phyloP scores from a whole-genome alignment of 1,140 invertebrate species.

The Tetragonula clypearis region DNA sequence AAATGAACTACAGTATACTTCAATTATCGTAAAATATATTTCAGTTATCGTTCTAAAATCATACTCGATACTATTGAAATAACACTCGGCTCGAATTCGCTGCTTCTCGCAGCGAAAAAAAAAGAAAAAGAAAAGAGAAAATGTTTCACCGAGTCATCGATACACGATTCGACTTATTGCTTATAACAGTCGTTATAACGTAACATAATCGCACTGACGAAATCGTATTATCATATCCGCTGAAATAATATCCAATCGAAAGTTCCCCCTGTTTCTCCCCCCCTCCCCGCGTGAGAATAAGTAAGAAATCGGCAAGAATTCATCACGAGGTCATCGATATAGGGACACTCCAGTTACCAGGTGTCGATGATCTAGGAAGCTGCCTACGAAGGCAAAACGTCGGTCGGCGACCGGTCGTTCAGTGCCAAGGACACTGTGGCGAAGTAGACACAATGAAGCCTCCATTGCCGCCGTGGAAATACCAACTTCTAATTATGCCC shows the following conservation, averaged over 20 bases:
- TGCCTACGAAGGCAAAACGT: conserved; percentile 41
- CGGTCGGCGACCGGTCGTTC: conserved; percentile 75
- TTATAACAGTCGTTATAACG: too few species aligned
- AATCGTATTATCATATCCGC: neutral
- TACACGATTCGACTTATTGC: too few species aligned
- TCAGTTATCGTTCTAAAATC: too few species aligned
- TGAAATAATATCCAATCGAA: neutral
- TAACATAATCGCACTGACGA: too few species aligned
- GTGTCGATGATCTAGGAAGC: conserved; percentile 49
- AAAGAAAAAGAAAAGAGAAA: too few species aligned
- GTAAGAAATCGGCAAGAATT: neutral
- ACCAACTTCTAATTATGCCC: conserved; percentile 55
- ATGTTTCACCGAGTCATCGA: too few species aligned
- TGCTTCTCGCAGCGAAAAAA: too few species aligned
- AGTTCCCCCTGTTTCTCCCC: neutral
- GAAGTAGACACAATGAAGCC: conserved; percentile 69
- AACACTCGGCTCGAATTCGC: too few species aligned
- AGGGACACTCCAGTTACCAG: conserved; percentile 15
- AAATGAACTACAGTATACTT: too few species aligned
- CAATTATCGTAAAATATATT: too few species aligned
- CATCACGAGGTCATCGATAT: conserved; percentile 14
- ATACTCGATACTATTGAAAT: too few species aligned
- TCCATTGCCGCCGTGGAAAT: conserved; percentile 61
- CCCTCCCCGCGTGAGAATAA: neutral
- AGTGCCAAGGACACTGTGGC: conserved; percentile 74